Base-by-base conservation (phyloP, 2,888 invertebrate genomes). In the Hypselothyrea guttata region DNA sequence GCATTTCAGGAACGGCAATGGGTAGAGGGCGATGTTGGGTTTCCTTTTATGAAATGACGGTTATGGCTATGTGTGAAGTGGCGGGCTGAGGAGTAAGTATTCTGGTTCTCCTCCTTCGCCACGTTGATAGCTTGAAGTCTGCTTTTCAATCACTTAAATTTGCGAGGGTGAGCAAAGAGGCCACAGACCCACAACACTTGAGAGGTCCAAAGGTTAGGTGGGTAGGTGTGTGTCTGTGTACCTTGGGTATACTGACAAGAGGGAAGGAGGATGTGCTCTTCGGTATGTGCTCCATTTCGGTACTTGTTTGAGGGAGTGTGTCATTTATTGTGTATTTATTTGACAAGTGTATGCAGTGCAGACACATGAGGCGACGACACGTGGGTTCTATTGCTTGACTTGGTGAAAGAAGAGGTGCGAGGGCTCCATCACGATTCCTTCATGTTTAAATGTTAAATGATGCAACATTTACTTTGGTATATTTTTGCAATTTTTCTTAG, bases 311-410 rank as follows among this genome's bases (percentile, higher is more conserved):
- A 64, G 57, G 60, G 74, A 70, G 70, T 66, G 70, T 76, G 77
- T 76, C 77, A 75, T 77, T 75, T 76, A 77, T 77, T 77, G 76
- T 75, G 70, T 77, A 72, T 76, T 76, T 77, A 68, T 75, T 77
- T 77, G 77, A 75, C 77, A 76, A 70, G 67, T 65, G 58, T 63
- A 70, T 64, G 69, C 69, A 68, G 58, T 37, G 65, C 65, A 56
- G 70, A 65, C 60, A 65, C 54, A 42, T 55, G 70, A 38, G 64
- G 44, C 53, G 45, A 49, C 30, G 31, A 33, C 27, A 38, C 28
- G n/a, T 7, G 1, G 34, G n/a, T n/a, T n/a, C n/a, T n/a, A n/a
- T n/a, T n/a, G n/a, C n/a, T n/a, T n/a, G n/a, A n/a, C n/a, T n/a
- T n/a, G n/a, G n/a, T n/a, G n/a, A n/a, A n/a, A n/a, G n/a, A n/a